Conservation (phyloP, 2,888 invertebrate genomes). For the Torymus texanus region DNA sequence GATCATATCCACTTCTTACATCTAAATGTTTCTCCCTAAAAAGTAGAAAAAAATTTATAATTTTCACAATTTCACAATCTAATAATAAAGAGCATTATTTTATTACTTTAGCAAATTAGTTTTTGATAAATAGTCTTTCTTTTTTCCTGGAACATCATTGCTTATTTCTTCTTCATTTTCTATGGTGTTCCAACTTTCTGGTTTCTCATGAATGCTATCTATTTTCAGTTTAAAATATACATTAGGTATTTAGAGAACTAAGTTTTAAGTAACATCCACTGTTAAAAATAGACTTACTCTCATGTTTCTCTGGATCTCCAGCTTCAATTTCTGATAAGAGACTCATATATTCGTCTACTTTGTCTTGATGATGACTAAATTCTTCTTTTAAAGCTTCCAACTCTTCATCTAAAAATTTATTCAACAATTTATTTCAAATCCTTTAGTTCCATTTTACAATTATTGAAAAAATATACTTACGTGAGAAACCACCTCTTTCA, state of each 20-base stretch:
- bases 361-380: constrained; percentile 93
- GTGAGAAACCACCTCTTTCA: constrained; percentile 89
- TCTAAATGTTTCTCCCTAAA: constrained; percentile 83
- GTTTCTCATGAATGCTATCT: constrained; percentile 85
- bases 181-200: constrained; percentile 84
- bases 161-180: constrained; percentile 74
- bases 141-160: constrained; percentile 77
- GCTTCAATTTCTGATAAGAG: constrained; percentile 84
- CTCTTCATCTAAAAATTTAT: constrained; percentile 80
- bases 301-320: constrained; percentile 78
- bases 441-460: constrained; percentile 25
- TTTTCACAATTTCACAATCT: background rate
- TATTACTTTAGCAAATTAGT: constrained; percentile 80
- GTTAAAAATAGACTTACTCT: constrained; percentile 78
- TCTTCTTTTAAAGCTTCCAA: constrained; percentile 89
- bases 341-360: constrained; percentile 92
- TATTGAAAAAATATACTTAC: constrained; percentile 66
- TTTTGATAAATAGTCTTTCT: constrained; percentile 81
- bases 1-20: constrained; percentile 87
- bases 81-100: background rate
- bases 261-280: background rate
- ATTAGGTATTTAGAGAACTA: background rate
- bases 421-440: background rate
- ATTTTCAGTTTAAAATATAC: constrained; percentile 39
- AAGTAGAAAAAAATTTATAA: constrained; percentile 20